Conservation (phyloP, 2,797 vertebrate genomes). For the Urosaurus nigricauda region DNA sequence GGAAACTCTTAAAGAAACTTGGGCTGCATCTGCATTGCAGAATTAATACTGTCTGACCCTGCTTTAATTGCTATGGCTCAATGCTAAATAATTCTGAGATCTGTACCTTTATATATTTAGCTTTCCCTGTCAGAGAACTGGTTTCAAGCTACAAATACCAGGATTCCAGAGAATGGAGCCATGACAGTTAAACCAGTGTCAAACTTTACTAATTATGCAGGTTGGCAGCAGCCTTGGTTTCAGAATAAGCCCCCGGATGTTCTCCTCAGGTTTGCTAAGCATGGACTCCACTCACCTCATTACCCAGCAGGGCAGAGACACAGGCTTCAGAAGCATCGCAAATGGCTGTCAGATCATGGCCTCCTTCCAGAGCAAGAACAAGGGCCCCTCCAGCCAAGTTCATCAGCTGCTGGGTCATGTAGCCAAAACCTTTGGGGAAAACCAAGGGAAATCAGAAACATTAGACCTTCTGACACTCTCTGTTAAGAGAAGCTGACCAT, state of each 20-base stretch:
- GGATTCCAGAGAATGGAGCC: too few species aligned
- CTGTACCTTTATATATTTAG: too few species aligned
- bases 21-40: too few species aligned
- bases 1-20: neutral
- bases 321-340: constrained; percentile 96
- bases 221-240: too few species aligned
- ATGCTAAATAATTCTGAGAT: too few species aligned
- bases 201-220: too few species aligned
- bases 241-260: neutral
- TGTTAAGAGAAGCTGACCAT: too few species aligned
- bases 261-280: neutral
- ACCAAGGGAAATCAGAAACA: accelerated
- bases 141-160: too few species aligned
- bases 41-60: too few species aligned
- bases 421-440: constrained; percentile 87
- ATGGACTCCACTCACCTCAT: constrained; percentile 82
- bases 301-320: constrained; percentile 90
- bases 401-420: constrained; percentile 94
- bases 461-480: neutral
- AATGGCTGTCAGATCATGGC: constrained; percentile 96
- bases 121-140: too few species aligned
- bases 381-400: constrained; percentile 90
- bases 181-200: too few species aligned
- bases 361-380: constrained; percentile 92
- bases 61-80: too few species aligned